Evolutionary conservation across 2,888 invertebrate species (phyloP).

Genomic region (Disparrhopalites patrizii): DNA sequence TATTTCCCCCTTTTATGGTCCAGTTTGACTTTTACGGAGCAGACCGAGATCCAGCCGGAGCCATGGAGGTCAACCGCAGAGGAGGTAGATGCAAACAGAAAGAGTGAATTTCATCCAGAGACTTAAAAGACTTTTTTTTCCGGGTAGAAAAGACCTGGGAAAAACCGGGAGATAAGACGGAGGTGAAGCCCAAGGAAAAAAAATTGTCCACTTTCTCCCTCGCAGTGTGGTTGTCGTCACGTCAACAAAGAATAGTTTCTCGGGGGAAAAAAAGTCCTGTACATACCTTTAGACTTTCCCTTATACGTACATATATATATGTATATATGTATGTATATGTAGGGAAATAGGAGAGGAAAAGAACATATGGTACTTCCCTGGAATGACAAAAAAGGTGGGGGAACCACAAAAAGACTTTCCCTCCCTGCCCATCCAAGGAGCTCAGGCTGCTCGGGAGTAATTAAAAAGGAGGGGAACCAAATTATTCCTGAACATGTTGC

Average conservation of each 20-base stretch:
- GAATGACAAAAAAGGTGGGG: not conserved
- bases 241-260: not conserved
- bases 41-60: no score
- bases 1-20: no score
- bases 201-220: not conserved
- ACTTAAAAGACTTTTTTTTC: no score
- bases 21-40: no score
- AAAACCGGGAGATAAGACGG: not conserved
- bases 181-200: not conserved
- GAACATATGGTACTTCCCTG: not conserved
- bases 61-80: no score
- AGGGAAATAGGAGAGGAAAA: not conserved
- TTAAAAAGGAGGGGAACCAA: conserved; percentile 46
- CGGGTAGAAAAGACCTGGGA: no score
- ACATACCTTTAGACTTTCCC: not conserved
- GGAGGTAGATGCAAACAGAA: no score
- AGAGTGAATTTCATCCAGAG: no score
- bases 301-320: not conserved
- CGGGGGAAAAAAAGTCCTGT: not conserved
- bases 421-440: no score
- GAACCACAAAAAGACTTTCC: no score
- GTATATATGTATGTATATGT: not conserved
- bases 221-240: not conserved
- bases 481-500: conserved; percentile 42
- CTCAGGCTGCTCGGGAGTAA: conserved; percentile 33